phyloP scores from a whole-genome alignment of 1,140 invertebrate species.

The Vollenhovia emeryi region DNA sequence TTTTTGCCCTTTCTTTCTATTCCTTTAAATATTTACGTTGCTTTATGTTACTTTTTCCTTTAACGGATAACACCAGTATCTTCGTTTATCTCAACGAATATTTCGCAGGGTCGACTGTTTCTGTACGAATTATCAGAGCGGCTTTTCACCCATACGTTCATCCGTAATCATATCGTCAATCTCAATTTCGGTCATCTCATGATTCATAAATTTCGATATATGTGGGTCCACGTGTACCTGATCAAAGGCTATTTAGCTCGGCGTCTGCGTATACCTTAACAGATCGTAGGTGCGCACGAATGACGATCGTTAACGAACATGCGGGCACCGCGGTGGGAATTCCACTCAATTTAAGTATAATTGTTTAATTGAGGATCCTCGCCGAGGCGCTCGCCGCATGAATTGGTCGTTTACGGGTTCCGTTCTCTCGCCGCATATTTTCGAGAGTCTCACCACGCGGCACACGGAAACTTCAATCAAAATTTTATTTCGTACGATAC shows the following conservation, averaged over 20 bases:
- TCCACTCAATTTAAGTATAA: constrained; percentile 80
- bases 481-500: neutral
- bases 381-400: constrained; percentile 66
- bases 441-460: constrained; percentile 1
- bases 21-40: neutral
- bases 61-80: neutral
- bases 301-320: constrained; percentile 75
- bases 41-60: neutral
- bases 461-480: constrained; percentile 4
- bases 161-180: constrained; percentile 44
- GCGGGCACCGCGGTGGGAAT: constrained; percentile 77
- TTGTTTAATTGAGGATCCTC: constrained; percentile 82
- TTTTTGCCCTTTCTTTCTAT: neutral
- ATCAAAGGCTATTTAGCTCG: constrained; percentile 57
- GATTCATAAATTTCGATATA: constrained; percentile 60
- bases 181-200: constrained; percentile 48
- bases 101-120: neutral
- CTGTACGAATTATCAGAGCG: neutral
- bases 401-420: constrained; percentile 62
- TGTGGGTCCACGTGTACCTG: constrained; percentile 72
- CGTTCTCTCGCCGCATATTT: constrained; percentile 32
- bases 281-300: constrained; percentile 61
- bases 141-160: neutral
- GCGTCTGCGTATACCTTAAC: constrained; percentile 54
- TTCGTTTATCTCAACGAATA: neutral